phyloP scores from a whole-genome alignment of 2,113 vertebrate species.

The Orientallactaga bullata region DNA sequence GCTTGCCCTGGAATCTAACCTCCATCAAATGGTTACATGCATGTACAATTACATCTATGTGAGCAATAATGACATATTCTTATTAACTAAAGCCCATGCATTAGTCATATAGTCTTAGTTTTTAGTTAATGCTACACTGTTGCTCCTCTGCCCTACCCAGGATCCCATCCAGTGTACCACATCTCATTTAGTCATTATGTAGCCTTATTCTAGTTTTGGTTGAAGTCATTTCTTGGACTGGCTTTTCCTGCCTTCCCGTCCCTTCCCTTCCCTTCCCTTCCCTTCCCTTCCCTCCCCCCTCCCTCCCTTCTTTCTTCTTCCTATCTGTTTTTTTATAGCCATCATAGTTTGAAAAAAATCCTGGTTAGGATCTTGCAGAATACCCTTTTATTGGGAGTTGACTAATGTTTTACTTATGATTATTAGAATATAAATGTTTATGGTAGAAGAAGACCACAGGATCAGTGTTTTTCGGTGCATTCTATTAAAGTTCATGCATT shows the following conservation, averaged over 20 bases:
- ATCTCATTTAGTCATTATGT: not conserved
- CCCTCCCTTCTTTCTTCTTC: too few species aligned
- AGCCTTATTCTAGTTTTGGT: not conserved
- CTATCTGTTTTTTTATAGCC: not conserved
- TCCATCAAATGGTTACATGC: rapidly evolving
- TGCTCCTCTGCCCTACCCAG: not conserved
- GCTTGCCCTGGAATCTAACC: not conserved
- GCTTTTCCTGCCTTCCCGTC: not conserved
- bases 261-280: too few species aligned
- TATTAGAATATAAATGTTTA: not conserved
- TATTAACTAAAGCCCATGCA: not conserved
- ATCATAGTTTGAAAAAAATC: not conserved
- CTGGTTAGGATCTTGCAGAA: not conserved
- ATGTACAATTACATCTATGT: not conserved
- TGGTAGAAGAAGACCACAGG: not conserved
- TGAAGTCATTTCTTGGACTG: not conserved
- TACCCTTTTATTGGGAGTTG: not conserved
- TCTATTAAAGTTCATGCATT: not conserved
- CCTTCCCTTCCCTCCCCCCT: too few species aligned
- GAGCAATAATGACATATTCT: not conserved
- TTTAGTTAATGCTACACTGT: not conserved
- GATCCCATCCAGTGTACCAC: not conserved
- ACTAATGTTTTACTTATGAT: not conserved
- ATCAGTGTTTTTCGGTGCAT: not conserved
- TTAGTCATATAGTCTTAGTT: not conserved